Base-by-base conservation (phyloP, 1,140 invertebrate genomes). In the Apis cerana region DNA sequence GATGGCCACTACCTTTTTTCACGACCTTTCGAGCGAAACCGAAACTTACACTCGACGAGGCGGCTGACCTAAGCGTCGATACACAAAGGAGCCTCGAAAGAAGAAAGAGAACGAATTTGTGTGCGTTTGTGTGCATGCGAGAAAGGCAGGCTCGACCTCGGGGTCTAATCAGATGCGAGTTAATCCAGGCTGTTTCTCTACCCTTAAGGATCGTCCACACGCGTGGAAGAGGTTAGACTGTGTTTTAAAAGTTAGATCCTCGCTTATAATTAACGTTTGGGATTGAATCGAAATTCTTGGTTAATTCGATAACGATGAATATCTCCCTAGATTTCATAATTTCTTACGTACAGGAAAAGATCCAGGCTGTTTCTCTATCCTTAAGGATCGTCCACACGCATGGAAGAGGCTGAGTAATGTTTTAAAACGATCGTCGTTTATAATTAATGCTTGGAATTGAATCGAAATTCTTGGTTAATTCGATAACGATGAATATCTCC, bases 101-200 rank as follows among this genome's bases (percentile, higher is more conserved):
- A 58, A 56, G 65, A 56, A 76, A 76, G 23, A 71, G 75, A 68
- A 17, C 33, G 56, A 17, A 27, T 8, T 7, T 1, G 56, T 48
- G 56, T 43, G 21, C 0, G 71, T 12, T n/a, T 33, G 11, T 17
- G 68, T 17, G 43, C 15, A 27, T 12, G 54, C 17, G 43, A 43
- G 50, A 62, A 58, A 82, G 48, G 11, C 33, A n/a, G n/a, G 48
- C 75, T 76, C 82, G 76, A 86, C 83, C 87, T 85, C 80, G 77
- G 72, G 43, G 75, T 80, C 82, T 89, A 90, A 90, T 90, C 89
- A 87, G 86, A 88, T 90, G 83, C 86, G 81, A 86, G 86, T 89
- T 88, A 90, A 85, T 86, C 83, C 87, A 77, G 64, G 81, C 70
- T 85, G 82, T 85, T 79, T 67, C 56, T 62, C 27, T 75, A 77